Percentiles rank a stretch among this genome's conserved stretches.
Conservation (phyloP, 2,113 vertebrate genomes). For the Chlamydotis undulata region DNA sequence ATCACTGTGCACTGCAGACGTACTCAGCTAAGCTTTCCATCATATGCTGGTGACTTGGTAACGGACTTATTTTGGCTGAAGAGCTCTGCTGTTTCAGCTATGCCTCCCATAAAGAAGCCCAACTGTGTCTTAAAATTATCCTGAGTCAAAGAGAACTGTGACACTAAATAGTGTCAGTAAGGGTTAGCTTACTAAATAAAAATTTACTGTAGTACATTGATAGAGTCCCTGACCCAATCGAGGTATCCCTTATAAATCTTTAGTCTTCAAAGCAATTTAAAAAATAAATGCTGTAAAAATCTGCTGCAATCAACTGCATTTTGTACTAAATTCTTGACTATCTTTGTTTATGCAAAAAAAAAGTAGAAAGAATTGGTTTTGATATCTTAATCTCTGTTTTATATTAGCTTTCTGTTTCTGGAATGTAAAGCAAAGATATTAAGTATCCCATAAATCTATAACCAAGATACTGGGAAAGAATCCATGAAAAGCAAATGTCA, state of each 20-base stretch:
- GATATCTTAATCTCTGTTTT: constrained; percentile 43
- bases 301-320: not conserved
- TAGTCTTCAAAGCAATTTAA: not conserved
- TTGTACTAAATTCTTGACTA: not conserved
- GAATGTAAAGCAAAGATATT: constrained; percentile 35
- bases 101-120: not conserved
- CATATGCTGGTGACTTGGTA: not conserved
- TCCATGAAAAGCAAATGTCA: constrained; percentile 4
- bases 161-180: not conserved
- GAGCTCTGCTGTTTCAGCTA: not conserved
- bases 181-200: not conserved
- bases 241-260: not conserved
- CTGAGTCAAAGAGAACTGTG: not conserved
- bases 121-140: not conserved
- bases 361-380: not conserved
- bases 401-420: constrained; percentile 36
- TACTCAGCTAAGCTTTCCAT: not conserved
- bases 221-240: not conserved
- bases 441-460: constrained; percentile 44
- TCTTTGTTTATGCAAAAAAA: not conserved
- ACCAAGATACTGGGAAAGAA: constrained; percentile 21
- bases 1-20: not conserved
- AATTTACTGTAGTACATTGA: not conserved
- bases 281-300: constrained; percentile 15
- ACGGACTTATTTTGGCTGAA: not conserved